Evolutionary conservation across 2,888 invertebrate species (phyloP).

Genomic region (Cheilosia urbana): DNA sequence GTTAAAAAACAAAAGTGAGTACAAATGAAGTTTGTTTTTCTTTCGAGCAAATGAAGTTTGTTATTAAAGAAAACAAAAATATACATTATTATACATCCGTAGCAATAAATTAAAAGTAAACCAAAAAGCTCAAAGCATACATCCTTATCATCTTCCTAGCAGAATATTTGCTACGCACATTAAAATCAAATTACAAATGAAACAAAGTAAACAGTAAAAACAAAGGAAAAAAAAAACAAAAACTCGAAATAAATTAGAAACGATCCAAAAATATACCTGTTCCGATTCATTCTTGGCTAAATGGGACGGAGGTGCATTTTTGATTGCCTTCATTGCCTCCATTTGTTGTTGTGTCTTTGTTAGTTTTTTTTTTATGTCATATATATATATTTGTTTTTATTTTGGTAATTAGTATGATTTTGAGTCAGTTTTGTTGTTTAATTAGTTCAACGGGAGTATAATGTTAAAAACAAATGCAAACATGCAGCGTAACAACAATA

Average conservation of each 20-base stretch:
- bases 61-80: slow-evolving; percentile 46
- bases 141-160: slow-evolving; percentile 23
- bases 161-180: slow-evolving; percentile 11
- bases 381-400: not conserved
- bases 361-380: not conserved
- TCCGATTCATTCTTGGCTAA: slow-evolving; percentile 93
- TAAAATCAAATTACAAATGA: slow-evolving; percentile 21
- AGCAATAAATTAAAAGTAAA: slow-evolving; percentile 11
- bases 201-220: slow-evolving; percentile 35
- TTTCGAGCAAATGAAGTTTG: slow-evolving; percentile 70
- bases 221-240: slow-evolving; percentile 22
- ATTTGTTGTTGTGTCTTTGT: slow-evolving; percentile 86
- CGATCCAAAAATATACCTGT: slow-evolving; percentile 87
- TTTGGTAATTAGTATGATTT: slow-evolving; percentile 36
- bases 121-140: slow-evolving; percentile 30
- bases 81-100: not conserved
- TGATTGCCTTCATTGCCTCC: slow-evolving; percentile 90
- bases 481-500: slow-evolving; percentile 66
- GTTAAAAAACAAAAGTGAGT: slow-evolving; percentile 71
- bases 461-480: slow-evolving; percentile 69
- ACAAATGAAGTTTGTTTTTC: slow-evolving; percentile 35
- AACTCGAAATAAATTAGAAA: not conserved
- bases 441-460: slow-evolving; percentile 5
- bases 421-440: slow-evolving; percentile 13
- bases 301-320: slow-evolving; percentile 94